phyloP scores from a whole-genome alignment of 2,113 vertebrate species.

The Phainopepla nitens region DNA sequence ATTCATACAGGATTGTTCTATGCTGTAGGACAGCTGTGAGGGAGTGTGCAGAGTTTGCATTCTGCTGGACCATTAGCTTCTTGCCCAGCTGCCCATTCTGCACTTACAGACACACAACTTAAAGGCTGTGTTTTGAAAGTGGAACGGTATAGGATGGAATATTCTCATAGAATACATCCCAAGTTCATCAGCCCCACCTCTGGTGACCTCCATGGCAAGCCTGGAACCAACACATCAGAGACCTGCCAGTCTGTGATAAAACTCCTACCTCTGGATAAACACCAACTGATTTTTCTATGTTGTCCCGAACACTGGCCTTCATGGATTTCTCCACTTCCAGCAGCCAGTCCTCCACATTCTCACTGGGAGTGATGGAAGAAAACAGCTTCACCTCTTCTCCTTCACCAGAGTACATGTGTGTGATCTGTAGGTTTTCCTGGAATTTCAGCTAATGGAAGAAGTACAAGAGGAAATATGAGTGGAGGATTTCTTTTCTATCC shows the following conservation, averaged over 20 bases:
- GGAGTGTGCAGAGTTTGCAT: not conserved
- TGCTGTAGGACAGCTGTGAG: not conserved
- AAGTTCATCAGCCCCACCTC: not conserved
- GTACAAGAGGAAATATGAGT: not conserved
- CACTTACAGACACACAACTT: not conserved
- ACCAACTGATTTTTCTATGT: conserved; percentile 77
- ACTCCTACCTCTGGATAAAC: conserved; percentile 78
- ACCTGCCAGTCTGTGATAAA: not conserved
- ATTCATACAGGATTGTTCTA: not conserved
- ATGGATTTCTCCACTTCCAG: conserved; percentile 85
- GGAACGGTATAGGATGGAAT: not conserved
- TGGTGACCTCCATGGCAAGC: not conserved
- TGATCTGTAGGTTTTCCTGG: conserved; percentile 88
- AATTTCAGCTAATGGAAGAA: conserved; percentile 80
- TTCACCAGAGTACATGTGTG: conserved; percentile 90
- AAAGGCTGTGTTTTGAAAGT: not conserved
- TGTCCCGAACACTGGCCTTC: conserved; percentile 83
- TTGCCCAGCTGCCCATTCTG: not conserved
- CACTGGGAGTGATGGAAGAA: conserved; percentile 73
- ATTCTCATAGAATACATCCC: not conserved
- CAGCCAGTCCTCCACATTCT: conserved; percentile 90
- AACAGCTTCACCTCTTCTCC: conserved; percentile 85
- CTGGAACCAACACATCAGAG: not conserved
- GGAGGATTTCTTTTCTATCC: not conserved
- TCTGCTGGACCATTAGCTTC: not conserved